These are phyloP conservation scores for Nerophis lumbriciformis DNA, from an alignment of 2,113 vertebrate genomes.

Conservation along the genomic window DNA sequence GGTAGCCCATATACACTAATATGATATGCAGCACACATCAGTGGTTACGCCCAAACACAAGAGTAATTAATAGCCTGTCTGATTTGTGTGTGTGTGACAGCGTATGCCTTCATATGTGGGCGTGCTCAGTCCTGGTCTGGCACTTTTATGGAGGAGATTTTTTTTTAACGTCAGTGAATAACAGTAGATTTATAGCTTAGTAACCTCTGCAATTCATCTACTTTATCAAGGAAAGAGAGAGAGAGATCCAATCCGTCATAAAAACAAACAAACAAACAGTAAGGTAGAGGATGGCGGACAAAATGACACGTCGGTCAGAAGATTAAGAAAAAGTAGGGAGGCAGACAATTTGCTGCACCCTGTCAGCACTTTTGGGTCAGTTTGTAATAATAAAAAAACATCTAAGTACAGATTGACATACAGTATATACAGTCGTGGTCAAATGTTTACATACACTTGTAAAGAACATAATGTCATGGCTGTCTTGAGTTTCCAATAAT, in stretches of 20 bases:
- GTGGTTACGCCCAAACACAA: conserved; percentile 2
- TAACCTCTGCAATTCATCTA: conserved; percentile 49
- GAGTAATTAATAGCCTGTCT: conserved; percentile 16
- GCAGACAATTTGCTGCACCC: conserved; percentile 5
- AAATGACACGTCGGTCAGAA: conserved; percentile 2
- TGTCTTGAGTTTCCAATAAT: too few relatives aligned
- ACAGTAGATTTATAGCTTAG: conserved; percentile 53
- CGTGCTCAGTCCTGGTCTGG: conserved; percentile 23
- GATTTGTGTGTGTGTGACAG: conserved; percentile 12
- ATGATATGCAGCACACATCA: conserved; percentile 3
- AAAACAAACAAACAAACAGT: conserved; percentile 13
- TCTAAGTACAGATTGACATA: too few relatives aligned
- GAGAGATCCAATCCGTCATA: conserved; percentile 37
- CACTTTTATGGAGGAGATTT: conserved; percentile 37
- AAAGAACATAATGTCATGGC: too few relatives aligned
- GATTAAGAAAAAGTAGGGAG: conserved; percentile 15
- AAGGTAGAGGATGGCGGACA: conserved; percentile 16
- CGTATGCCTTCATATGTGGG: background rate
- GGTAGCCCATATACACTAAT: background rate
- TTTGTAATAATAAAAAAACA: background rate
- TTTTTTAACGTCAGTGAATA: conserved; percentile 51
- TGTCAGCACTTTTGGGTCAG: background rate
- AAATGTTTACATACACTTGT: too few relatives aligned
- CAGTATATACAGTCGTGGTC: too few relatives aligned
- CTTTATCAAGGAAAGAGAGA: conserved; percentile 28